Percentiles rank a stretch among this genome's conserved stretches.
Evolutionary conservation across 2,113 vertebrate genomes (phyloP).

Genomic region (Galeopterus variegatus): DNA sequence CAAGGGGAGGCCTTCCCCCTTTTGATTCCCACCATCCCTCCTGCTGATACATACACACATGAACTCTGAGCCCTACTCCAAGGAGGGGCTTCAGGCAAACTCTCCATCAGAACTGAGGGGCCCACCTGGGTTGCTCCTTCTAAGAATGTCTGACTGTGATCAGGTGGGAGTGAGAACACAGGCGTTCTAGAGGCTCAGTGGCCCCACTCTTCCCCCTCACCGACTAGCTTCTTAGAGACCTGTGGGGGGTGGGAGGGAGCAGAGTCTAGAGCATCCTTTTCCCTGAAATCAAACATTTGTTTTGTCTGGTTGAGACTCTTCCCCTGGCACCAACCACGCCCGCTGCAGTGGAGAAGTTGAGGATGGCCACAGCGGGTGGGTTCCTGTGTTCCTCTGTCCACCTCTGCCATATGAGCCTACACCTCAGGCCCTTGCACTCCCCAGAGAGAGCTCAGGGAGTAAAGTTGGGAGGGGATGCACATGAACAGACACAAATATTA

Average conservation of each 20-base stretch:
- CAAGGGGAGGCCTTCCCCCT: background rate
- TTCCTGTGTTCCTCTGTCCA: background rate
- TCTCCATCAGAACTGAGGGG: background rate
- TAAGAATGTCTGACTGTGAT: background rate
- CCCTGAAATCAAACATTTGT: background rate
- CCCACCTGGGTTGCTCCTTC: background rate
- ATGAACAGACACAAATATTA: background rate
- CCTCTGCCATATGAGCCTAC: background rate
- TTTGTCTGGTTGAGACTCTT: background rate
- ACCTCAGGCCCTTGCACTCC: background rate
- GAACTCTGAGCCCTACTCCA: background rate
- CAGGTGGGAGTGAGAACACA: background rate
- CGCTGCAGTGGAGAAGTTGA: background rate
- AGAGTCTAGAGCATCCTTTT: accelerated
- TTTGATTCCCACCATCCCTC: background rate
- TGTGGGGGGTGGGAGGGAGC: background rate
- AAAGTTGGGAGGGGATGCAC: background rate
- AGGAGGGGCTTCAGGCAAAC: background rate
- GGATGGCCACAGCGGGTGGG: background rate
- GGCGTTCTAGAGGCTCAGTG: too few relatives aligned
- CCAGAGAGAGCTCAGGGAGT: background rate
- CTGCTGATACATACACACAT: accelerated
- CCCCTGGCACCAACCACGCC: background rate
- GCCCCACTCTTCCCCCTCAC: background rate
- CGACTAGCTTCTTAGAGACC: background rate